A percentile compares a stretch with the other conserved stretches of the same genome.
Conservation (phyloP, 2,797 vertebrate species). For the Clarias fuscus region DNA sequence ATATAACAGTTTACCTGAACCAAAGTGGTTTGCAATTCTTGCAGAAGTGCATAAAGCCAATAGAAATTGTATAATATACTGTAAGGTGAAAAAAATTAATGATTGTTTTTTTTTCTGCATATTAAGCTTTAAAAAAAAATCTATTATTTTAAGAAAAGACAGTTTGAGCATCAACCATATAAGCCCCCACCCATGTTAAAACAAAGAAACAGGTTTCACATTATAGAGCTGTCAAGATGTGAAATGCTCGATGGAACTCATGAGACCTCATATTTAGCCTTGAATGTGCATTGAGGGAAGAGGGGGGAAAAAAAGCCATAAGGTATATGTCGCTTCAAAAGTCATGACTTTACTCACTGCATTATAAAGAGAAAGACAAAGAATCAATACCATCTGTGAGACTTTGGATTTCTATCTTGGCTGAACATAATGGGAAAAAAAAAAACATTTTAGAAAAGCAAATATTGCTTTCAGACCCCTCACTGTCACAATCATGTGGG, state of each 20-base stretch:
- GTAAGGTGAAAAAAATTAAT: neutral
- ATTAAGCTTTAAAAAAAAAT: neutral
- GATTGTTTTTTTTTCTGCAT: neutral
- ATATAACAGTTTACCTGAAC: neutral
- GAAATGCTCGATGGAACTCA: conserved; percentile 40
- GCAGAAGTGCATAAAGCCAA: neutral
- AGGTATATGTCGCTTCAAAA: conserved; percentile 57
- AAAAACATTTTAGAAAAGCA: conserved; percentile 71
- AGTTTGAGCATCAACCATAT: neutral
- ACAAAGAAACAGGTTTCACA: conserved; percentile 5
- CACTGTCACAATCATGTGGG: conserved; percentile 32
- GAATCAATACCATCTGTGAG: conserved; percentile 73
- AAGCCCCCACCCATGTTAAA: conserved; percentile 2
- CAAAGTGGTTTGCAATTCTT: neutral
- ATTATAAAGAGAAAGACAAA: conserved; percentile 66
- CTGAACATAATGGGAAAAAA: conserved; percentile 67
- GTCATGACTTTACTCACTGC: conserved; percentile 61
- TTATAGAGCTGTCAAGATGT: conserved; percentile 44
- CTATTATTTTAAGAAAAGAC: neutral
- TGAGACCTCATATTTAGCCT: conserved; percentile 53
- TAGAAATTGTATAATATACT: neutral
- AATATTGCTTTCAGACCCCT: conserved; percentile 63
- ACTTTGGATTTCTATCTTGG: conserved; percentile 64
- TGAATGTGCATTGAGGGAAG: conserved; percentile 38
- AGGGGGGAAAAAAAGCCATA: conserved; percentile 63